Conservation (phyloP, 2,113 vertebrate species). For the Pedionomus torquatus region DNA sequence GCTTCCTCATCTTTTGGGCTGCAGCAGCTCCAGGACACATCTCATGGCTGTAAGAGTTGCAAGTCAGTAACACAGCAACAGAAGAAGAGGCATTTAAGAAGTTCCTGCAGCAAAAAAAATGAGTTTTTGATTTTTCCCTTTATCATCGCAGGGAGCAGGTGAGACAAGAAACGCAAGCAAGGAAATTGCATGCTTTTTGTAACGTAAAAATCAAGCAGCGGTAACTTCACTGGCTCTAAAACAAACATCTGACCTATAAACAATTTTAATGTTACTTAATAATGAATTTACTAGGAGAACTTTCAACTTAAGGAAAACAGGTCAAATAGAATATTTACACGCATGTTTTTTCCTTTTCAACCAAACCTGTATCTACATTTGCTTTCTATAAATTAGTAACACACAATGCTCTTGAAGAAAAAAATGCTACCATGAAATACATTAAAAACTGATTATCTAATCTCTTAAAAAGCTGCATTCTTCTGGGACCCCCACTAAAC, state of each 20-base stretch:
- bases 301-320: neutral
- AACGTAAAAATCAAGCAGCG: neutral
- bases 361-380: neutral
- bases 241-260: neutral
- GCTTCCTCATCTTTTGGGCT: neutral
- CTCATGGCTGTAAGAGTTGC: neutral
- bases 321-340: neutral
- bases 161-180: neutral
- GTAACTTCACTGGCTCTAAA: neutral
- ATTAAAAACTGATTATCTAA: neutral
- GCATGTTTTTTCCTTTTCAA: neutral
- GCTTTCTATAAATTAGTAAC: slow-evolving; percentile 5
- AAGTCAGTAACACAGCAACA: neutral
- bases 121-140: neutral
- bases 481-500: neutral
- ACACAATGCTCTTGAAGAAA: neutral
- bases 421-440: neutral
- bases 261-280: neutral
- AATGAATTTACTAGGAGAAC: neutral
- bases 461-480: neutral
- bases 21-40: neutral
- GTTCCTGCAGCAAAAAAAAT: neutral
- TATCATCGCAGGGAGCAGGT: neutral
- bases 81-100: neutral
- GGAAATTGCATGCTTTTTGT: neutral